Base-by-base conservation (phyloP, 1,140 invertebrate species). In the Rhyacophila brunnea region DNA sequence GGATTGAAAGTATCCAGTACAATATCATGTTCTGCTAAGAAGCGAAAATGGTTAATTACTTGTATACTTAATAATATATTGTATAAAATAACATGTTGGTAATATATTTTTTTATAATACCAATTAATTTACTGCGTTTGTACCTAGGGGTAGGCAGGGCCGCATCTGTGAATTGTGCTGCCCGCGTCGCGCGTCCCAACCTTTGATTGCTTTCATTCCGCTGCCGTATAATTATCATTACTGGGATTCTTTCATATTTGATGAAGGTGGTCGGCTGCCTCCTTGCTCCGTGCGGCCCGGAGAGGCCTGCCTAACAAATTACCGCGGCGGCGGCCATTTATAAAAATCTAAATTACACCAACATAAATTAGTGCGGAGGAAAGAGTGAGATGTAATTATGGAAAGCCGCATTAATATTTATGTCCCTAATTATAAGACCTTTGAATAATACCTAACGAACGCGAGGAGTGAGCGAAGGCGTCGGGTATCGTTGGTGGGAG, bases 401-500 rank as follows among this genome's bases (percentile, higher is more conserved):
- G 62, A 58, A 57, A 64, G 57, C 62, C 62, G 62, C 62, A 64
- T 64, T 64, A 64, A 64, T 64, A 64, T 64, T 64, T 64, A 64
- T 64, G 62, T 64, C 57, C 62, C 62, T 64, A 64, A 64, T 64
- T 64, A 64, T 64, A 64, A 64, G 62, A 64, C 62, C 62, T 64
- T 64, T 64, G 62, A 64, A 64, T 64, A 64, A 64, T 64, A 64
- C 62, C 62, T 64, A 64, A 64, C 62, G 62, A 64, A 64, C 55
- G 57, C 56, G 23, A 28, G 48, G 56, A 59, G 61, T 63, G 61
- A 47, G 53, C 57, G 18, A 7, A 47, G 57, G 52, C 52, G 53
- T 52, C 20, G 57, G 15, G 40, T 51, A 64, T 53, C 43, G 9
- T 20, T 23, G 28, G 36, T 15, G 23, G 23, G 23, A 28, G 23